Conservation (phyloP, 2,888 invertebrate genomes). For the Drosophila austrosaltans region DNA sequence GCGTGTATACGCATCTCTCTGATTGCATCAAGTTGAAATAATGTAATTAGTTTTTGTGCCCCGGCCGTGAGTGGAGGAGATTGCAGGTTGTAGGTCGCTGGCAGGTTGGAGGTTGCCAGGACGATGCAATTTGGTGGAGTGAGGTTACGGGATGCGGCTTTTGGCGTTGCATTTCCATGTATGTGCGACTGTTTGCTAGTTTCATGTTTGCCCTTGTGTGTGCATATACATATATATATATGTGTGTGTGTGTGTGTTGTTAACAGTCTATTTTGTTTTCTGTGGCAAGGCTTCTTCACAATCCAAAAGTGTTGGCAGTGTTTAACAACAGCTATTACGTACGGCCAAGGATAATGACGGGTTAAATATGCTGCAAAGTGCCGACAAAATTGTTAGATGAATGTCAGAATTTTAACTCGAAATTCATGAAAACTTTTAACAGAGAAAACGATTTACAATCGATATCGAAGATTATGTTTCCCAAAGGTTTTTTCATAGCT, state of each 20-base stretch:
- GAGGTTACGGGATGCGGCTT: constrained; percentile 27
- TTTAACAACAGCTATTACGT: constrained; percentile 4
- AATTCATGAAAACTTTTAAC: not conserved
- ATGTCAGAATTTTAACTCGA: not conserved
- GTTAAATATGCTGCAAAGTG: not conserved
- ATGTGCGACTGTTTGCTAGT: constrained; percentile 30
- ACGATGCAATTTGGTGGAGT: constrained; percentile 27
- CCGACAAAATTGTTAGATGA: not conserved
- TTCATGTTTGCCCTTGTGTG: constrained; percentile 29
- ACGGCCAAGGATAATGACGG: constrained; percentile 1
- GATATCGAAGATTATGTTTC: too few species aligned
- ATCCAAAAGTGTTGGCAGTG: constrained; percentile 1
- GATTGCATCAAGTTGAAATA: constrained; percentile 79
- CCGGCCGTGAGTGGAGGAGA: constrained; percentile 43
- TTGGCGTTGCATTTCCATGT: constrained; percentile 16
- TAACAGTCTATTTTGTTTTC: constrained; percentile 28
- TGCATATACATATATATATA: too few species aligned
- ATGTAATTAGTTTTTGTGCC: constrained; percentile 78
- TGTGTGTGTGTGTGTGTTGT: constrained; percentile 20
- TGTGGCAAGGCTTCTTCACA: not conserved
- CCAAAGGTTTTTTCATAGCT: too few species aligned
- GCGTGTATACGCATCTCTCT: constrained; percentile 66
- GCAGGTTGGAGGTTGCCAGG: not conserved
- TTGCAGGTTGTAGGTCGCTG: not conserved
- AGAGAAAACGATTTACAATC: too few species aligned